Base-by-base conservation (phyloP, 2,888 invertebrate genomes). In the Rhaphigaster nebulosa region DNA sequence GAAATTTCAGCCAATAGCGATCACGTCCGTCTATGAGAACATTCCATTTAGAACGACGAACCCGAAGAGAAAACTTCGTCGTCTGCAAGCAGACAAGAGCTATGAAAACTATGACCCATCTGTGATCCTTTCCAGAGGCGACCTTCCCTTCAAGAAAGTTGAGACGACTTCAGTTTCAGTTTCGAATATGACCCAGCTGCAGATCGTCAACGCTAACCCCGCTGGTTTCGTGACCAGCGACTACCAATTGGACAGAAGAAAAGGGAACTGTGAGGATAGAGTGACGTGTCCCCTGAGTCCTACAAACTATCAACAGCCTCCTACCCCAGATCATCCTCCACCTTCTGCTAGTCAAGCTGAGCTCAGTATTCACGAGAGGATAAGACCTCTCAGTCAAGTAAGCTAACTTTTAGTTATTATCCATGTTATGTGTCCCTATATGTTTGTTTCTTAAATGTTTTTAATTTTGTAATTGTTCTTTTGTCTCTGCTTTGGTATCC, bases 301-400 rank as follows among this genome's bases (percentile, higher is more conserved):
- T 38, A 97, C 98, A 88, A 97, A 98, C 93, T 98, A 98, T 93
- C 95, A 96, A 90, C 98, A 98, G 94, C 98, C 98, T 23, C 98
- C 98, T 20, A 98, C 98, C 23, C 98, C 98, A 0, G 98, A 98
- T 93, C 98, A 98, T 94, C 98, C 98, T 8, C 98, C 98, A 2
- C 98, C 98, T 0, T 96, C 98, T 20, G 98, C 98, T 8, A 95
- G 96, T 93, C 97, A 98, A 93, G 98, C 98, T 0, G 97, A 98
- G 94, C 96, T 96, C 94, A 96, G 97, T 93, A 98, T 98, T 93
- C 97, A 98, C 93, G 97, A 98, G 93, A 96, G 97, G 94, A 98
- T 98, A 93, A 95, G 97, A 93, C 98, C 98, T 38, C 94, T 98
- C 91, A 97, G 97, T 94, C 97, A 98, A 96, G 98, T 98, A 94